These are phyloP conservation scores for Carcina quercana DNA, from an alignment of 2,888 invertebrate genomes.

Conservation along the genomic window DNA sequence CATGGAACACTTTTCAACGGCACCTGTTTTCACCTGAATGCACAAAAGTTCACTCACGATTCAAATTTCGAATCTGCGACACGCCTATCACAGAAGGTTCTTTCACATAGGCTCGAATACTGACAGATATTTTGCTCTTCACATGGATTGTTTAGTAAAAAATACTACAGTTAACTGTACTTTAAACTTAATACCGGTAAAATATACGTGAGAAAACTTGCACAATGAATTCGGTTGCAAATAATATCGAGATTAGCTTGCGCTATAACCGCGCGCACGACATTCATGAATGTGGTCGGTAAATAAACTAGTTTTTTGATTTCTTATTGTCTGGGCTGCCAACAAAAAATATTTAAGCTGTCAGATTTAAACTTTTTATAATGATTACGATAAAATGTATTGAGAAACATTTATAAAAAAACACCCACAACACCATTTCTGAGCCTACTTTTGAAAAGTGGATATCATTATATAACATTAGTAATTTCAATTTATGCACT, in stretches of 20 bases:
- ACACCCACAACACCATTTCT: too few relatives aligned
- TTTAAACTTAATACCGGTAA: constrained; percentile 18
- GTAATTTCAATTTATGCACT: background rate
- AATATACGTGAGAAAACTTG: constrained; percentile 31
- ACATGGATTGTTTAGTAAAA: constrained; percentile 1
- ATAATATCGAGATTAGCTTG: constrained; percentile 18
- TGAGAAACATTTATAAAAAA: too few relatives aligned
- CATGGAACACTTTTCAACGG: constrained; percentile 28
- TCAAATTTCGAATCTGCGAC: constrained; percentile 55
- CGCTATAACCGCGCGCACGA: constrained; percentile 29
- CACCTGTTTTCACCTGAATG: constrained; percentile 49
- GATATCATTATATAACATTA: background rate
- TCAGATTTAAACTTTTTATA: background rate
- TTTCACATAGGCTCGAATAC: background rate
- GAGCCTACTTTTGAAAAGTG: background rate
- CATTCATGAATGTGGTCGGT: constrained; percentile 46
- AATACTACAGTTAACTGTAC: constrained; percentile 16
- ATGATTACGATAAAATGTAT: background rate
- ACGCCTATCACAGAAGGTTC: constrained; percentile 34
- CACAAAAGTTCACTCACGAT: constrained; percentile 45
- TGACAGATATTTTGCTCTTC: constrained; percentile 3
- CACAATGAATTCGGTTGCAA: constrained; percentile 22
- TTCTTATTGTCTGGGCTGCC: constrained; percentile 15
- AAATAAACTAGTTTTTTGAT: constrained; percentile 69
- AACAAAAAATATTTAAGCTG: background rate